Conservation (phyloP, 2,113 vertebrate genomes). For the Oncorhynchus kisutch region DNA sequence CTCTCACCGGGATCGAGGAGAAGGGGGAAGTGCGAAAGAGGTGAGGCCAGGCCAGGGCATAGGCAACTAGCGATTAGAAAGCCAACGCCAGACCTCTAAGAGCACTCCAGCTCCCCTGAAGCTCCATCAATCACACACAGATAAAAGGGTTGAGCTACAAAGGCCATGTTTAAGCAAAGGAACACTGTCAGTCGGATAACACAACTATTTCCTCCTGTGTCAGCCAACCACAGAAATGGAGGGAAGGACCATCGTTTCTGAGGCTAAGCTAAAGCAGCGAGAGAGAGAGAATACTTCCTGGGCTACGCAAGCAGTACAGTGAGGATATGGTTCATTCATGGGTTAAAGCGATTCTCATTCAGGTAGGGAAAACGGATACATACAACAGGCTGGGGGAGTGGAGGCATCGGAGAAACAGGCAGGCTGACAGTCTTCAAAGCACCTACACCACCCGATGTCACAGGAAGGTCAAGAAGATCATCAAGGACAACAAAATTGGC, state of each 20-base stretch:
- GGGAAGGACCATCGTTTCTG: slow-evolving; percentile 23
- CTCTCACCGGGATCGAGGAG: slow-evolving; percentile 32
- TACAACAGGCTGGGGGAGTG: neutral
- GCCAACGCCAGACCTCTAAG: slow-evolving; percentile 50
- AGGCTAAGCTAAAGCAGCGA: slow-evolving; percentile 1
- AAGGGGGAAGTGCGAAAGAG: slow-evolving; percentile 25
- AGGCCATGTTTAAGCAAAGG: slow-evolving; percentile 59
- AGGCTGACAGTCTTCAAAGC: slow-evolving; percentile 1
- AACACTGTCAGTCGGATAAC: slow-evolving; percentile 46
- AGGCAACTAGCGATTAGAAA: slow-evolving; percentile 46
- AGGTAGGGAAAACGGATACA: neutral
- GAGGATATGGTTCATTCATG: slow-evolving; percentile 2
- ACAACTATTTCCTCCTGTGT: slow-evolving; percentile 60
- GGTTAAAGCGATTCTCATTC: neutral
- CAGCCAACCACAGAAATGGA: slow-evolving; percentile 33
- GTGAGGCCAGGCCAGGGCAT: slow-evolving; percentile 46
- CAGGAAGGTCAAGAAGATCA: too few species aligned
- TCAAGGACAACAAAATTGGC: too few species aligned
- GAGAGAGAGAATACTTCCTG: too few species aligned
- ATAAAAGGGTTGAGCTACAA: slow-evolving; percentile 65
- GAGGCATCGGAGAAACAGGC: neutral
- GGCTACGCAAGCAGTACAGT: neutral
- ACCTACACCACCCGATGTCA: too few species aligned
- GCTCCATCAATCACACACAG: slow-evolving; percentile 64
- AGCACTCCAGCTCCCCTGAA: slow-evolving; percentile 54